Percentiles rank a stretch among this genome's conserved stretches.
phyloP scores from a whole-genome alignment of 2,888 invertebrate genomes.

The Drosophila neonasuta region DNA sequence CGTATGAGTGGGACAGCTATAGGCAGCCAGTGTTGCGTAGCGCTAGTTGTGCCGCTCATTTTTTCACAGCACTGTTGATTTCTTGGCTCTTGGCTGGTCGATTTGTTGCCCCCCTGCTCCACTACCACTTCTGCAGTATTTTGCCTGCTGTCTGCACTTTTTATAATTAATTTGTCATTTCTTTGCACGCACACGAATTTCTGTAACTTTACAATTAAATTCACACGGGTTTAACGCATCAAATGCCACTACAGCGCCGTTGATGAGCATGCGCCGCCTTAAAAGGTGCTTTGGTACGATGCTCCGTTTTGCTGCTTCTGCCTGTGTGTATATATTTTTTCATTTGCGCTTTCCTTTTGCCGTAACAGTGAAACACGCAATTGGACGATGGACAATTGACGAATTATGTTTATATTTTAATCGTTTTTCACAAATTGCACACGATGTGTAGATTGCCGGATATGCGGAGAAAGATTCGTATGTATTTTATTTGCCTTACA shows the following conservation, averaged over 20 bases:
- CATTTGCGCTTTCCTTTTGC: slow-evolving; percentile 69
- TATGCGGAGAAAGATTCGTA: background rate
- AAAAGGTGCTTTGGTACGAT: slow-evolving; percentile 42
- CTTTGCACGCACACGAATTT: slow-evolving; percentile 24
- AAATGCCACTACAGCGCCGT: slow-evolving; percentile 7
- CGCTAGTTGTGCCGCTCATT: slow-evolving; percentile 56
- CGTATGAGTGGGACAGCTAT: slow-evolving; percentile 46
- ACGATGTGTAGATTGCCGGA: background rate
- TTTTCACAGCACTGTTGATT: slow-evolving; percentile 65
- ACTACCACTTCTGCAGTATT: slow-evolving; percentile 14
- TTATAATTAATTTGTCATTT: slow-evolving; percentile 59
- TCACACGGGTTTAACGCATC: slow-evolving; percentile 22
- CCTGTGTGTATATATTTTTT: slow-evolving; percentile 76
- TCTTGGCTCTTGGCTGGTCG: slow-evolving; percentile 57
- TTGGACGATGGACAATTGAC: slow-evolving; percentile 49
- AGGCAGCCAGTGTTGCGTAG: slow-evolving; percentile 49
- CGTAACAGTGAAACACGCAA: slow-evolving; percentile 59
- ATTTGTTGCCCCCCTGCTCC: slow-evolving; percentile 35
- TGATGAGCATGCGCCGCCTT: slow-evolving; percentile 48
- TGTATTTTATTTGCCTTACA: slow-evolving; percentile 26
- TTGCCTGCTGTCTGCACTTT: slow-evolving; percentile 57
- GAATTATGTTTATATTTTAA: slow-evolving; percentile 5
- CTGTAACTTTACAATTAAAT: slow-evolving; percentile 18
- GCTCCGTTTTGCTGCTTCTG: slow-evolving; percentile 40
- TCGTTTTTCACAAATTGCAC: slow-evolving; percentile 14